Evolutionary conservation across 2,888 invertebrate species (phyloP), one percentile per base, ranked within the genome.

Genomic region (Eurois occulta): DNA sequence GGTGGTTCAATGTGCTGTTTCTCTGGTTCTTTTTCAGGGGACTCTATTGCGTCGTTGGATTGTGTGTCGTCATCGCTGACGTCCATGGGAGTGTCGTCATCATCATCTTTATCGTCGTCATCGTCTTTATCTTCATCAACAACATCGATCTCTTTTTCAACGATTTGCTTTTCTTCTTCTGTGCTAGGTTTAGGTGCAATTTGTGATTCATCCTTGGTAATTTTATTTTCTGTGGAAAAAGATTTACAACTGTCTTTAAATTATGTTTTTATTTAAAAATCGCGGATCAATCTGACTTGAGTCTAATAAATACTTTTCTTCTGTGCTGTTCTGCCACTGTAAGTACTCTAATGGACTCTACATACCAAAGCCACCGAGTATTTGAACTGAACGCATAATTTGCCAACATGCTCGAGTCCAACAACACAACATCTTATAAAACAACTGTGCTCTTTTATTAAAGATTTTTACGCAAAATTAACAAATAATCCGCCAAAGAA

Each of bases 141-240:
- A n/a, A 74, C 62, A 0, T 87, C 87, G 64, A 84, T 87, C 28
- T 86, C 84, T 46, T 77, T 85, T 11, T 67, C 78, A 8, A 83
- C 73, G 10, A 81, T 62, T n/a, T 64, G 66, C 48, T 85, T 83
- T 60, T 83, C 86, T 43, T 82, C 82, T 65, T 90, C 90, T 38
- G 88, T 85, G 24, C 35, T 75, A n/a, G 75, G 68, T 81, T 89
- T 90, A 11, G 77, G 67, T 41, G 72, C 71, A 67, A 78, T 77
- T 24, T 85, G 75, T 16, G 84, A 52, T 24, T 90, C 91, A 28
- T 88, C 88, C 72, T 86, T 90, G 8, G 81, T 46, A 38, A 76
- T 70, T 88, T 93, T 93, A 69, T 83, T 91, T 71, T 93, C 93
- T 93, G 90, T 65, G 64, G 76, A 91, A 46, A 71, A 58, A 77